These are phyloP conservation scores for Oscheius sp. DNA, from an alignment of 2,888 invertebrate species.

Conservation along the genomic window DNA sequence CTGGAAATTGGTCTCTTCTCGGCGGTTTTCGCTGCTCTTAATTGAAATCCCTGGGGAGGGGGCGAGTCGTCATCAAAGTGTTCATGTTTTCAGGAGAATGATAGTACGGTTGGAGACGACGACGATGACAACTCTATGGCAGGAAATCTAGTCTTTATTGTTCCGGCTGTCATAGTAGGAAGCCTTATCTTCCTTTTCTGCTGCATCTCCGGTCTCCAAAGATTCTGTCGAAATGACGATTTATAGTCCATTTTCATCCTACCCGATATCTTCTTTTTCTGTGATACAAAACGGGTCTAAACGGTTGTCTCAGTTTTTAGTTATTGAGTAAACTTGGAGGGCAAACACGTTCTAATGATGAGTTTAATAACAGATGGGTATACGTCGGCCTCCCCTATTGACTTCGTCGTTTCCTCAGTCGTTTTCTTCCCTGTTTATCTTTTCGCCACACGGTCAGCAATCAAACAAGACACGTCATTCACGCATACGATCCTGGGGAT, in stretches of 20 bases:
- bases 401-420: no score
- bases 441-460: conserved; percentile 23
- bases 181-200: conserved; percentile 49
- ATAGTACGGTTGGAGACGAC: conserved; percentile 42
- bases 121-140: conserved; percentile 44
- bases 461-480: conserved; percentile 17
- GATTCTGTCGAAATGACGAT: conserved; percentile 47
- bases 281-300: no score
- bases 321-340: no score
- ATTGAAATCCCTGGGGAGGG: conserved; percentile 14
- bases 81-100: conserved; percentile 44
- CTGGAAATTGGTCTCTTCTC: conserved; percentile 21
- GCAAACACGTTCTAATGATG: no score
- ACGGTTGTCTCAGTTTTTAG: no score
- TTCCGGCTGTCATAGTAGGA: conserved; percentile 46
- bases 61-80: no score
- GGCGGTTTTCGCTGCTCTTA: conserved; percentile 3
- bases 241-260: not conserved
- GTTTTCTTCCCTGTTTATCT: conserved; percentile 18
- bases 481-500: no score
- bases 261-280: conserved; percentile 2
- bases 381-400: no score
- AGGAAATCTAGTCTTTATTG: conserved; percentile 46
- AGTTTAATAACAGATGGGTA: no score
- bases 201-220: conserved; percentile 49